phyloP scores from a whole-genome alignment of 2,113 vertebrate species.

The Triplophysa rosa region DNA sequence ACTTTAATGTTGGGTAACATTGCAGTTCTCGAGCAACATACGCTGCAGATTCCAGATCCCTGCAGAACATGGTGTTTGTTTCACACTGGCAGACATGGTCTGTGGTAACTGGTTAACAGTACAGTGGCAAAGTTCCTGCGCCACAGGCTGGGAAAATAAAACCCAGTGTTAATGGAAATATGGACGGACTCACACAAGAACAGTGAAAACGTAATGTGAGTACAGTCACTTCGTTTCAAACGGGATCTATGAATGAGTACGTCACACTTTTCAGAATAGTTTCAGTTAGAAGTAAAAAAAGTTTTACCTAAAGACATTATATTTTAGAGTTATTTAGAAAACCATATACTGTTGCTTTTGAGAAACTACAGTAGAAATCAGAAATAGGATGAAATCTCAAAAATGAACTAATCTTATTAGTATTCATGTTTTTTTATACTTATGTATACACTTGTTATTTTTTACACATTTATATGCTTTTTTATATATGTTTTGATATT shows the following conservation, averaged over 20 bases:
- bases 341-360: no score
- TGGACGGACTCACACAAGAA: slow-evolving; percentile 53
- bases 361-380: no score
- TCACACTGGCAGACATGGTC: slow-evolving; percentile 11
- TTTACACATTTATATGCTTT: no score
- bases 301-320: no score
- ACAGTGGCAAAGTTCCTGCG: slow-evolving; percentile 22
- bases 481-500: no score
- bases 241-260: no score
- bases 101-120: slow-evolving; percentile 7
- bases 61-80: slow-evolving; percentile 4
- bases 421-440: no score
- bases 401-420: no score
- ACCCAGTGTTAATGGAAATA: slow-evolving; percentile 40
- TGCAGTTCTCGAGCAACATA: slow-evolving; percentile 2
- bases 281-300: no score
- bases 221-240: slow-evolving; percentile 8
- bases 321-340: no score
- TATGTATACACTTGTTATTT: no score
- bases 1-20: neutral
- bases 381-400: no score
- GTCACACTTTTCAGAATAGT: neutral
- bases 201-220: slow-evolving; percentile 19
- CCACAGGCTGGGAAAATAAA: slow-evolving; percentile 33
- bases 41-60: neutral